A percentile compares a stretch with the other conserved stretches of the same genome.
phyloP scores from a whole-genome alignment of 37 sponge, comb jelly and placozoan species.

The Haliclona indistincta region DNA sequence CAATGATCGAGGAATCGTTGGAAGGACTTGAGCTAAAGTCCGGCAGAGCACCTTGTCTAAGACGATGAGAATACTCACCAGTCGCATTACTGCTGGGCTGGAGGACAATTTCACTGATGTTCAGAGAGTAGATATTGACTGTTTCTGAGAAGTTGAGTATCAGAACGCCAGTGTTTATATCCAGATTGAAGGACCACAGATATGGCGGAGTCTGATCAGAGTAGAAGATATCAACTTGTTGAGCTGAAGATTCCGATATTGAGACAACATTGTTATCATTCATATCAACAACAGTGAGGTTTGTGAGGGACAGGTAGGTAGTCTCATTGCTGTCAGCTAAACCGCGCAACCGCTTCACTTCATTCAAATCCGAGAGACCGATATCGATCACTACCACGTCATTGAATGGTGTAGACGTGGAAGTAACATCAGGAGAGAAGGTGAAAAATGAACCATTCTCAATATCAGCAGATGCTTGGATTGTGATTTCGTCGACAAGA shows the following conservation, averaged over 20 bases:
- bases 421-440: slow-evolving; percentile 15
- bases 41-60: slow-evolving; percentile 38
- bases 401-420: slow-evolving; percentile 56
- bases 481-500: slow-evolving; percentile 51
- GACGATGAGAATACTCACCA: slow-evolving; percentile 39
- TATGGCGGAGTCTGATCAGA: slow-evolving; percentile 61
- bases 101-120: slow-evolving; percentile 60
- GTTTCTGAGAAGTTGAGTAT: slow-evolving; percentile 78
- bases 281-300: slow-evolving; percentile 74
- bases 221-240: slow-evolving; percentile 38
- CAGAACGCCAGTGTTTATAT: slow-evolving; percentile 62
- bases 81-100: slow-evolving; percentile 29
- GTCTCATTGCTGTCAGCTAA: slow-evolving; percentile 46
- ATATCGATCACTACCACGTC: slow-evolving; percentile 58
- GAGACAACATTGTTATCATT: slow-evolving; percentile 65
- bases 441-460: not conserved
- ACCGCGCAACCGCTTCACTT: slow-evolving; percentile 78
- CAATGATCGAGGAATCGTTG: slow-evolving; percentile 42
- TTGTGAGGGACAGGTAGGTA: slow-evolving; percentile 61
- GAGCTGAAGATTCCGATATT: slow-evolving; percentile 20
- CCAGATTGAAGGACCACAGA: slow-evolving; percentile 44
- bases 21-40: slow-evolving; percentile 34
- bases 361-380: slow-evolving; percentile 74
- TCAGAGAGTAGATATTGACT: slow-evolving; percentile 67
- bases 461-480: slow-evolving; percentile 35